Conservation (phyloP, 2,888 invertebrate genomes). For the Bombylius discolor region DNA sequence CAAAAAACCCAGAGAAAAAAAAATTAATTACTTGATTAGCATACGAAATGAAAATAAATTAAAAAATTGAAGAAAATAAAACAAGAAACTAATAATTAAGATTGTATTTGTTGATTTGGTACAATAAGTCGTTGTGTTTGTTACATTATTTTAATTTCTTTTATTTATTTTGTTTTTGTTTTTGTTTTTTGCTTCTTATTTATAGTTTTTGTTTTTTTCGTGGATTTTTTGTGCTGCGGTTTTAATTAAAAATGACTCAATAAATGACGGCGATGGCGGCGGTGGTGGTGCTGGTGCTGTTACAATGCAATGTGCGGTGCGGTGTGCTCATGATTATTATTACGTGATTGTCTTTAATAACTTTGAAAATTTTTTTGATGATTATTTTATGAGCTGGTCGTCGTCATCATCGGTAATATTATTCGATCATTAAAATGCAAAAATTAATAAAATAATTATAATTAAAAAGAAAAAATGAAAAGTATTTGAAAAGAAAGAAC, state of each 20-base stretch:
- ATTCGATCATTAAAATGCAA: not conserved
- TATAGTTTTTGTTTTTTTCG: not conserved
- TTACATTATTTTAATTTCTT: no score
- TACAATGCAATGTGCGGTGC: no score
- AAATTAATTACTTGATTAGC: not conserved
- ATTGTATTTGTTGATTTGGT: no score
- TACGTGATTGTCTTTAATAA: not conserved
- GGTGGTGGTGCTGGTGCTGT: no score
- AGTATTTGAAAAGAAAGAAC: no score
- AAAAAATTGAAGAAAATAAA: not conserved
- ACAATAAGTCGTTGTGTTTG: no score
- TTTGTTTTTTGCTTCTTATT: not conserved
- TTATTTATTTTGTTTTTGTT: no score
- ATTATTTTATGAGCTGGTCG: not conserved
- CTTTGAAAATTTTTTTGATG: not conserved
- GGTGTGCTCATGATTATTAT: not conserved
- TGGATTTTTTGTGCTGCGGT: not conserved
- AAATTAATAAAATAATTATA: not conserved
- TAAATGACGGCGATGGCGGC: not conserved
- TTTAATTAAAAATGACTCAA: not conserved
- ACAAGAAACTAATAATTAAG: no score
- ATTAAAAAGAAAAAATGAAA: no score
- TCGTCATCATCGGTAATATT: not conserved
- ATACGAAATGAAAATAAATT: not conserved
- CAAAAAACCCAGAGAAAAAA: not conserved